Base-by-base conservation (phyloP, 1,140 invertebrate genomes). In the Phortica variegata region DNA sequence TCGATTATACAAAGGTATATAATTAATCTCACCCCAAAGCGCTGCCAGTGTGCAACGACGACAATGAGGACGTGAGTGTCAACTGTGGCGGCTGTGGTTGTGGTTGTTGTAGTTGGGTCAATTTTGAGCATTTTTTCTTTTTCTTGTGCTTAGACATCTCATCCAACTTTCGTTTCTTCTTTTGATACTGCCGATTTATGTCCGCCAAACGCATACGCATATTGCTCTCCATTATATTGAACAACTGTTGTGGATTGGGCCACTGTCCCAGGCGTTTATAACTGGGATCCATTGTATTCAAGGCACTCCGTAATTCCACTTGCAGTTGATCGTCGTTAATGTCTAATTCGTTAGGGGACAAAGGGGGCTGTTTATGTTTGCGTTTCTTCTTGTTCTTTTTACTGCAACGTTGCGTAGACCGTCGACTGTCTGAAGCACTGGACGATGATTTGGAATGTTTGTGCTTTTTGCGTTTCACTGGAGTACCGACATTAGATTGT, bases 161-260 rank as follows among this genome's bases (percentile, higher is more conserved):
- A 26, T 84, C 84, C 2, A 93, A 73, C 73, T 93, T 89, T 41
- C 83, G 84, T 70, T 91, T 87, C 68, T 90, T 92, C 60, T 93
- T 89, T 49, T 84, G 84, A 66, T 90, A 93, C 57, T 89, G 84
- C 36, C 85, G 79, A 60, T 91, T 88, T 21, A 94, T 79, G 31
- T 91, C 88, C 1, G 89, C 88, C 45, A 93, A 65, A 32, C 84
- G 80, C 71, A 86, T 83, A 19, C 88, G 79, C 87, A 93, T 91
- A 59, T 89, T 85, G 49, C 87, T 76, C 71, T 92, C 89, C 66
- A 87, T 84, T 1, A 85, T 82, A 68, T 87, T 87, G 73, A 89
- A 88, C 21, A 84, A 79, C 21, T 79, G 77, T 23, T 79, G 72
- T 9, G 77, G 74, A 12, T 81, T 80, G 0, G 81, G 79, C 78